Percentiles rank a stretch among this genome's conserved stretches.
These are phyloP conservation scores for Drosophila murphyi DNA, from an alignment of 1,140 invertebrate species.

Conservation along the genomic window DNA sequence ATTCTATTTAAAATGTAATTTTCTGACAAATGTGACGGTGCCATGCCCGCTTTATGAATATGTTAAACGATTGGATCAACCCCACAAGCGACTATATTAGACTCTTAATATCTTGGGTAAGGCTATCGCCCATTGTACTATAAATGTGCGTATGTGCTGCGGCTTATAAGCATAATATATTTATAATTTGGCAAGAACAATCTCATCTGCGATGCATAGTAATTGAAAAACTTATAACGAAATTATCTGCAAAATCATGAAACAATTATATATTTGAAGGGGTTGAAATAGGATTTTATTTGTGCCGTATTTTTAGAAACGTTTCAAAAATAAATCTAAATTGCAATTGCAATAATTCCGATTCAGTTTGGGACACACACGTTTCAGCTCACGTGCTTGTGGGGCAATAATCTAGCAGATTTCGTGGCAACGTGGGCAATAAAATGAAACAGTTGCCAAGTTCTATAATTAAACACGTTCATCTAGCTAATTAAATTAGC, in stretches of 20 bases:
- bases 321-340: conserved; percentile 34
- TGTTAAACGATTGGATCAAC: conserved; percentile 31
- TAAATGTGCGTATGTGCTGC: not conserved
- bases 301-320: conserved; percentile 30
- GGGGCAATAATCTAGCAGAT: conserved; percentile 61
- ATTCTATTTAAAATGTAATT: conserved; percentile 41
- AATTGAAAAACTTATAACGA: not conserved
- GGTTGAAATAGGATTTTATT: conserved; percentile 31
- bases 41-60: conserved; percentile 21
- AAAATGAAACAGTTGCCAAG: conserved; percentile 35
- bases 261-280: conserved; percentile 40
- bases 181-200: not conserved
- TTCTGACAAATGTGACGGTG: conserved; percentile 17
- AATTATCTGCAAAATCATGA: conserved; percentile 2
- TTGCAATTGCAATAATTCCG: conserved; percentile 37
- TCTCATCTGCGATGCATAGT: not conserved
- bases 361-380: conserved; percentile 37
- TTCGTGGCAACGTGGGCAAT: conserved; percentile 35
- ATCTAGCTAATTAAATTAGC: conserved; percentile 41
- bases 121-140: not conserved
- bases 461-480: conserved; percentile 35
- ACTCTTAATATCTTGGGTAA: not conserved
- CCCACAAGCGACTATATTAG: conserved; percentile 47
- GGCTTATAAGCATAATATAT: not conserved
- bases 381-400: conserved; percentile 44